Conservation (phyloP, 1,140 invertebrate genomes). For the Hylaeus volcanicus region DNA sequence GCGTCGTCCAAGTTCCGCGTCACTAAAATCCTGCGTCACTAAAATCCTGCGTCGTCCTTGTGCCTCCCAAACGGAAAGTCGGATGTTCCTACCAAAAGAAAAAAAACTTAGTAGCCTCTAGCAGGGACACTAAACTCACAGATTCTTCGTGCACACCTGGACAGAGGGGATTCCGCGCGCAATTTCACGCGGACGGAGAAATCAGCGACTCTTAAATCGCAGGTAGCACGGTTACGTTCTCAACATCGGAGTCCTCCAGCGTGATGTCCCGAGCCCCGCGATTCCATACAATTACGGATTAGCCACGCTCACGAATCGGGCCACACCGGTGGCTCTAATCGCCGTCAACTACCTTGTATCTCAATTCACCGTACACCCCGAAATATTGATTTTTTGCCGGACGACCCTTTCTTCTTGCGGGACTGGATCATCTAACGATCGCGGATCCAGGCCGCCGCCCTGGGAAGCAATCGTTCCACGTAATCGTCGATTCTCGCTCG, state of each 20-base stretch:
- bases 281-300: slow-evolving; percentile 69
- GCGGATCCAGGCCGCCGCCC: slow-evolving; percentile 21
- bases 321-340: slow-evolving; percentile 63
- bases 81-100: no score
- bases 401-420: slow-evolving; percentile 25
- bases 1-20: no score
- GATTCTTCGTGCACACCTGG: no score
- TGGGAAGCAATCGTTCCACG: not conserved
- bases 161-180: no score
- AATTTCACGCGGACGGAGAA: not conserved
- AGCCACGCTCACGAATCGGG: slow-evolving; percentile 62
- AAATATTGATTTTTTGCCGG: slow-evolving; percentile 68
- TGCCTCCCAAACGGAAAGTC: no score
- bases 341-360: slow-evolving; percentile 70
- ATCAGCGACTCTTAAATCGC: not conserved
- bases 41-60: no score
- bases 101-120: no score
- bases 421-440: slow-evolving; percentile 54
- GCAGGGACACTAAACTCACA: no score
- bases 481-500: slow-evolving; percentile 16
- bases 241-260: slow-evolving; percentile 19
- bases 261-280: slow-evolving; percentile 49
- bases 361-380: slow-evolving; percentile 64
- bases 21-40: no score
- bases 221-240: slow-evolving; percentile 23